Base-by-base conservation (phyloP, 1,140 invertebrate species). In the Wasmannia auropunctata region DNA sequence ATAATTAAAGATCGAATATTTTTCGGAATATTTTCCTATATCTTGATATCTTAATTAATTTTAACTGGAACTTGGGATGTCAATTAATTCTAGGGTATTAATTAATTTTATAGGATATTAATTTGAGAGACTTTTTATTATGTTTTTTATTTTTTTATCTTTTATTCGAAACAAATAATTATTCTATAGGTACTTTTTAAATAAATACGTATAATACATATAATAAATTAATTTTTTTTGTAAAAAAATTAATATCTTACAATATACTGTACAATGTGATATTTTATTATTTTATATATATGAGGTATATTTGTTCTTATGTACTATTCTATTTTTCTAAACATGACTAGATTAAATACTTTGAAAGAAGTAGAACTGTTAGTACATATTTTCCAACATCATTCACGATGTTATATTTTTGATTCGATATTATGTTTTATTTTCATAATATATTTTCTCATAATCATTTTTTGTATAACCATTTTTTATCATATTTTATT, bases 291-390 rank as follows among this genome's bases (percentile, higher is more conserved):
- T 11, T 56, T 56, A 37, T 25, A 25, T 56, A n/a, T n/a, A n/a
- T 34, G 14, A 69, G 37, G 16, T 70, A 69, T 72, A 10, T 54
- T 16, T 74, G 1, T 34, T 22, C n/a, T 51, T 28, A 70, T 25
- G 19, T 40, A 14, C 11, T 37, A 40, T 31, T 37, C 4, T n/a
- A n/a, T n/a, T n/a, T 51, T 51, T 58, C 22, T 49, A 69, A 51
- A 51, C 28, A 46, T 87, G 76, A 88, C 69, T 88, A 87, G 87
- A 87, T 62, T 58, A 75, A 40, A 75, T 72, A 58, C 11, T 16
- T 58, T 25, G 3, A 22, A 40, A 6, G 1, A 67, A 3, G 1
- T 40, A n/a, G 14, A 58, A 40, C 19, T 58, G 54, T 58, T 40
- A 28, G 6, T 40, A 72, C 37, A 65, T 49, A 31, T 70, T n/a